Evolutionary conservation across 2,797 vertebrate genomes (phyloP).

Genomic region (Fratercula arctica): DNA sequence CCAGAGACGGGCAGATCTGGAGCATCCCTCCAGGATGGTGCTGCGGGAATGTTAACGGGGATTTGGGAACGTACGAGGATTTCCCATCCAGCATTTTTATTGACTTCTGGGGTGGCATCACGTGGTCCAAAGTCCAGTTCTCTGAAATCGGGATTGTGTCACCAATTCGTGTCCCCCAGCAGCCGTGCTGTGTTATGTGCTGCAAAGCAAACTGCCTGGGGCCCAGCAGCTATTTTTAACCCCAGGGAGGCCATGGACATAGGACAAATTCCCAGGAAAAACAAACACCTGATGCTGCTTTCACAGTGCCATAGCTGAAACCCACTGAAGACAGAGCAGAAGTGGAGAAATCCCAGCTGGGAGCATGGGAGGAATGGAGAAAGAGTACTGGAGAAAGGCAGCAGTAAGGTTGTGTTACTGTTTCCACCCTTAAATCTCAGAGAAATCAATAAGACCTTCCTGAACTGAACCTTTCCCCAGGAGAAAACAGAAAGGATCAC

Average conservation of each 20-base stretch:
- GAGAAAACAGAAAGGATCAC: not conserved
- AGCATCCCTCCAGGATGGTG: not conserved
- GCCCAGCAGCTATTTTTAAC: not conserved
- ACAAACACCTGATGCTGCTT: not conserved
- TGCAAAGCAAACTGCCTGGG: not conserved
- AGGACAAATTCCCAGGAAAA: not conserved
- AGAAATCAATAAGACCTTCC: not conserved
- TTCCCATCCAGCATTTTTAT: not conserved
- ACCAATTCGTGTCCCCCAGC: not conserved
- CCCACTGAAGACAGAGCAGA: not conserved
- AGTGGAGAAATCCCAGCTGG: not conserved
- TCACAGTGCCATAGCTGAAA: not conserved
- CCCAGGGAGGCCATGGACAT: not conserved
- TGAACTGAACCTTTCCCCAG: not conserved
- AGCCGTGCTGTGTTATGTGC: not conserved
- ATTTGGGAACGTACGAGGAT: not conserved
- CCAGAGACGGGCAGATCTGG: rapidly evolving
- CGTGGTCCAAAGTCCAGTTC: not conserved
- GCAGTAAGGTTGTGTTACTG: not conserved
- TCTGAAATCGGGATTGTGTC: not conserved
- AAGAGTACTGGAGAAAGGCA: not conserved
- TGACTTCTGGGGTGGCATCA: not conserved
- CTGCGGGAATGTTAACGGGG: rapidly evolving
- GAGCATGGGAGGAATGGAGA: not conserved
- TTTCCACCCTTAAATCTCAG: not conserved